These are phyloP conservation scores for Akabosia matsudoensis DNA, from an alignment of 1,140 invertebrate species.

Conservation along the genomic window DNA sequence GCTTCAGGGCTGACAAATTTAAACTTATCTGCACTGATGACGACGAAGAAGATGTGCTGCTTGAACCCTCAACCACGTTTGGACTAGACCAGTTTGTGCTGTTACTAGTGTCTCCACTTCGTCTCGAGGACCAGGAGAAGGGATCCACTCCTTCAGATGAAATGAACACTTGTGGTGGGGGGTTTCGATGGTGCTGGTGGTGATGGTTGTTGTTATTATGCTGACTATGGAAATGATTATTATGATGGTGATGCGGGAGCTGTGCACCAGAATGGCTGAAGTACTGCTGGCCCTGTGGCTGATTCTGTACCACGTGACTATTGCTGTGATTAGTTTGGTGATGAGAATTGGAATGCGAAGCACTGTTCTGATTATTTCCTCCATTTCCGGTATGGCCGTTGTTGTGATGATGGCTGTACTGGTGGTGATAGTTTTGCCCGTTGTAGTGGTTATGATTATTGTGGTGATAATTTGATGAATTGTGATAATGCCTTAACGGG, in stretches of 20 bases:
- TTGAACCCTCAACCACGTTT: neutral
- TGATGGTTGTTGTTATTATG: neutral
- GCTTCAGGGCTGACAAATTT: neutral
- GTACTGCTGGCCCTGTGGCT: neutral
- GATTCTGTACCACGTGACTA: neutral
- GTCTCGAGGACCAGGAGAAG: neutral
- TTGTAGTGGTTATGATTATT: slow-evolving; percentile 10
- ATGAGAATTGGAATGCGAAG: neutral
- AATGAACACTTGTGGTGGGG: slow-evolving; percentile 3
- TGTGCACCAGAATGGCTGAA: neutral
- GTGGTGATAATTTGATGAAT: neutral
- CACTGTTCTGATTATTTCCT: neutral
- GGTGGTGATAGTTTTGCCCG: slow-evolving; percentile 4
- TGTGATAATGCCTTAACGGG: slow-evolving; percentile 14
- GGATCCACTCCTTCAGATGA: neutral
- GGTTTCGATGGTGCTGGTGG: neutral
- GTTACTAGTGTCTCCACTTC: neutral
- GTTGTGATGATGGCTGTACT: slow-evolving; percentile 4
- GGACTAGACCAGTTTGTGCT: slow-evolving; percentile 19
- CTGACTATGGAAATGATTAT: neutral
- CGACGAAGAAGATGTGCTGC: neutral
- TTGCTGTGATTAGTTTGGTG: neutral
- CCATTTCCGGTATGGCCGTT: neutral
- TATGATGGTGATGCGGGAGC: neutral
- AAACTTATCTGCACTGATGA: slow-evolving; percentile 4